Percentiles rank a stretch among this genome's conserved stretches.
Conservation (phyloP, 64 coral and sea anemone genomes). For the Stichodactyla mertensii region DNA sequence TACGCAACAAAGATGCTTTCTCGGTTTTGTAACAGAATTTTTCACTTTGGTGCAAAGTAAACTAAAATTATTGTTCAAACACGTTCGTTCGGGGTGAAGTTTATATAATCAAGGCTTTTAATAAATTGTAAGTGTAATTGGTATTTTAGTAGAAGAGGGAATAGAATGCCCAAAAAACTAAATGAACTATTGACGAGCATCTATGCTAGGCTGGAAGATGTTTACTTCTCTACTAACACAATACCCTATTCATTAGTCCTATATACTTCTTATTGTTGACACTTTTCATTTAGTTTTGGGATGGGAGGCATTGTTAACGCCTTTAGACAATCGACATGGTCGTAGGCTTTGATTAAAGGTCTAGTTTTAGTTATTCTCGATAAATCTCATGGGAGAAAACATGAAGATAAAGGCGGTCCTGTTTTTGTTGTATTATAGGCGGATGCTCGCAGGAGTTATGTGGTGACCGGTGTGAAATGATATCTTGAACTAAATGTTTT, state of each 20-base stretch:
- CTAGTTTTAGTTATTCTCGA: constrained; percentile 10
- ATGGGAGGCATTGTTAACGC: constrained; percentile 56
- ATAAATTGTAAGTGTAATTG: neutral
- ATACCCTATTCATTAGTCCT: constrained; percentile 56
- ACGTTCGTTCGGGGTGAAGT: neutral
- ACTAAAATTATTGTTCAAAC: neutral
- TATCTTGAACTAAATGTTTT: constrained; percentile 16
- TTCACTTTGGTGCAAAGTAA: neutral
- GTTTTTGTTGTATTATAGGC: neutral
- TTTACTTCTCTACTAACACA: constrained; percentile 44
- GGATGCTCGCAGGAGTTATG: neutral
- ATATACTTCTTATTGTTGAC: constrained; percentile 50
- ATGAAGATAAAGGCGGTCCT: neutral
- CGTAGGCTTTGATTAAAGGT: constrained; percentile 6
- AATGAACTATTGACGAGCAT: neutral
- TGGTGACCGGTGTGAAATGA: constrained; percentile 9
- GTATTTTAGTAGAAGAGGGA: neutral
- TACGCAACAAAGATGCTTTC: neutral
- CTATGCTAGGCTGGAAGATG: constrained; percentile 1
- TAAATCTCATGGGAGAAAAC: neutral
- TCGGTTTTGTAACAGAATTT: neutral
- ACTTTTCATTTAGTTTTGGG: constrained; percentile 35
- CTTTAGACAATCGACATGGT: constrained; percentile 37
- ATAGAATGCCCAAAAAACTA: neutral
- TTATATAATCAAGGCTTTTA: neutral